Evolutionary conservation across 1,140 invertebrate species (phyloP), one percentile per base, ranked within the genome.

Genomic region (Rhagoletis pomonella): DNA sequence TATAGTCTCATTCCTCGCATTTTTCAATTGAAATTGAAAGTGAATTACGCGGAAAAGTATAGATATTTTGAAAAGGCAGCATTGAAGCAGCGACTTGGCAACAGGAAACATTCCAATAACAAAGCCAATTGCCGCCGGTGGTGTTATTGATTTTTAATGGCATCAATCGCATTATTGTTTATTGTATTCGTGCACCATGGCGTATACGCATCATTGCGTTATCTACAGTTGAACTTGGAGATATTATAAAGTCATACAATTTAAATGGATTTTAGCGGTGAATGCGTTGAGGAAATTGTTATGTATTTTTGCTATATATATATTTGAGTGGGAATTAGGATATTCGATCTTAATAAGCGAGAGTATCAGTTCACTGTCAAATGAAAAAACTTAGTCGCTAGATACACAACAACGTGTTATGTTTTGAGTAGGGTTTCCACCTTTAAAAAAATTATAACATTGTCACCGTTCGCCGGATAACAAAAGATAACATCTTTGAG

Each of bases 121-220:
- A 81, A 81, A 81, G 73, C 73, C 47, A 81, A 81, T 81, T 81
- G 73, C 73, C 73, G 73, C 73, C 73, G 73, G n/a, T 81, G 47
- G 2, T 81, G 73, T 55, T 81, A 81, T 81, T 81, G 73, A 81
- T 55, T 55, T 81, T 55, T 81, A 81, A 81, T 81, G 73, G 47
- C n/a, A 58, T 29, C 73, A 81, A 81, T 81, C 73, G 14, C 73
- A 19, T 81, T 50, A 55, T 81, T 29, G 29, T 29, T 29, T 29
- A 0, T 29, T 81, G 44, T 81, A 81, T 81, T 81, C 5, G 47
- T 55, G 1, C 4, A 42, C 17, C 44, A 50, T 73, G 69, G 69
- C 69, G 73, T 55, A 81, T 81, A 81, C 47, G 73, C 73, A 81
- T 29, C n/a, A 55, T 58, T 81, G 73, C 2, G 5, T 50, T 50